phyloP scores from a whole-genome alignment of 2,797 vertebrate genomes.

The Myripristis murdjan region DNA sequence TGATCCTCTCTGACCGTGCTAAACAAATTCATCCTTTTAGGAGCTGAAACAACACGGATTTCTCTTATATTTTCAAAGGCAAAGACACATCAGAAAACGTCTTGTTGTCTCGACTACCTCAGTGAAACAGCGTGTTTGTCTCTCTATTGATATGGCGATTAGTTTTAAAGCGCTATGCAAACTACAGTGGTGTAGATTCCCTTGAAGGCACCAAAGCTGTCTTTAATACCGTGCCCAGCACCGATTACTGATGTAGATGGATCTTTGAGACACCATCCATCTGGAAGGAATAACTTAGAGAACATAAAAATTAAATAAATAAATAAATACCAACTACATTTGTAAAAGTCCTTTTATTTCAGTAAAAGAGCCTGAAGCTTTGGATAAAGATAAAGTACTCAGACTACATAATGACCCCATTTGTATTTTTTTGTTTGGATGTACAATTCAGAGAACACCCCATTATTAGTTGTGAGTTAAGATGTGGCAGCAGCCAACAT shows the following conservation, averaged over 20 bases:
- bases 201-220: slow-evolving; percentile 51
- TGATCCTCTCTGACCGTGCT: slow-evolving; percentile 11
- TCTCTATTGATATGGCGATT: slow-evolving; percentile 36
- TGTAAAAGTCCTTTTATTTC: neutral
- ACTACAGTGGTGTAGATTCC: slow-evolving; percentile 48
- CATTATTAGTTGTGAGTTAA: neutral
- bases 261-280: slow-evolving; percentile 63
- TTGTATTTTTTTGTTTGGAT: neutral
- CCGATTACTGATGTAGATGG: slow-evolving; percentile 60
- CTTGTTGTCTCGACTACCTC: slow-evolving; percentile 23
- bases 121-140: slow-evolving; percentile 12
- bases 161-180: slow-evolving; percentile 40
- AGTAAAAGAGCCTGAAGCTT: neutral
- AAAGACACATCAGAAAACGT: slow-evolving; percentile 4
- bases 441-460: neutral
- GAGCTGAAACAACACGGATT: neutral
- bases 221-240: slow-evolving; percentile 54
- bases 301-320: neutral
- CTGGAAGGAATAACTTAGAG: slow-evolving; percentile 49
- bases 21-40: slow-evolving; percentile 4
- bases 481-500: neutral
- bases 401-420: neutral
- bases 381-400: no score
- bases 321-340: neutral
- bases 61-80: neutral